Conservation (phyloP, 2,888 invertebrate species). For the Trachelus iudaicus region DNA sequence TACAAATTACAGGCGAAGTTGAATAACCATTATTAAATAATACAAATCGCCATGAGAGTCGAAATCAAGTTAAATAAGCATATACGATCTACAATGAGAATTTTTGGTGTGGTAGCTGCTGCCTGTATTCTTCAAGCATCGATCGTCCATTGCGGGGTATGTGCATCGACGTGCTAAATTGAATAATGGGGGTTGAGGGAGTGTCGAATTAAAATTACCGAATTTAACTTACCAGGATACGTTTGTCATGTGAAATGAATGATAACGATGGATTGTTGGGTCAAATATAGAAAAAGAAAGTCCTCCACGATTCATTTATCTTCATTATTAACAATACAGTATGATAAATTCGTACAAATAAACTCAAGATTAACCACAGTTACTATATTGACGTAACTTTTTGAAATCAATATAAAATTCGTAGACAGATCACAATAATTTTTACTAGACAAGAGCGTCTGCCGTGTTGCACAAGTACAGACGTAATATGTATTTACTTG, state of each 20-base stretch:
- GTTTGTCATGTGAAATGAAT: too few relatives aligned
- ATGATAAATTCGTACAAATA: not conserved
- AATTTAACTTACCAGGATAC: too few relatives aligned
- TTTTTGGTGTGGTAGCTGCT: constrained; percentile 26
- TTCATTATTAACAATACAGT: not conserved
- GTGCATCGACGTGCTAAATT: not conserved
- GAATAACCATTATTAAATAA: not conserved
- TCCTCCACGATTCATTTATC: not conserved
- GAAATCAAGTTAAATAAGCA: not conserved
- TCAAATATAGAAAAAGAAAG: not conserved
- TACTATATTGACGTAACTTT: not conserved
- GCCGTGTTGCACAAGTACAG: not conserved
- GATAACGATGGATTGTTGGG: too few relatives aligned
- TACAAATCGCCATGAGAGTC: not conserved
- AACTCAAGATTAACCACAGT: not conserved
- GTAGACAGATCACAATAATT: not conserved
- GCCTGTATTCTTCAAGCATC: constrained; percentile 35
- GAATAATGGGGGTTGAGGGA: not conserved
- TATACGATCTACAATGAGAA: constrained; percentile 31
- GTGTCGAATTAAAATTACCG: not conserved
- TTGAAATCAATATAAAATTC: not conserved
- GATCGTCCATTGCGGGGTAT: constrained; percentile 47
- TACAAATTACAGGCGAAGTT: constrained; percentile 20
- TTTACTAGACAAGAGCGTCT: not conserved
- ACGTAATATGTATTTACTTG: not conserved